These are phyloP conservation scores for Sphecodes monilicornis DNA, from an alignment of 2,888 invertebrate genomes.

Conservation along the genomic window DNA sequence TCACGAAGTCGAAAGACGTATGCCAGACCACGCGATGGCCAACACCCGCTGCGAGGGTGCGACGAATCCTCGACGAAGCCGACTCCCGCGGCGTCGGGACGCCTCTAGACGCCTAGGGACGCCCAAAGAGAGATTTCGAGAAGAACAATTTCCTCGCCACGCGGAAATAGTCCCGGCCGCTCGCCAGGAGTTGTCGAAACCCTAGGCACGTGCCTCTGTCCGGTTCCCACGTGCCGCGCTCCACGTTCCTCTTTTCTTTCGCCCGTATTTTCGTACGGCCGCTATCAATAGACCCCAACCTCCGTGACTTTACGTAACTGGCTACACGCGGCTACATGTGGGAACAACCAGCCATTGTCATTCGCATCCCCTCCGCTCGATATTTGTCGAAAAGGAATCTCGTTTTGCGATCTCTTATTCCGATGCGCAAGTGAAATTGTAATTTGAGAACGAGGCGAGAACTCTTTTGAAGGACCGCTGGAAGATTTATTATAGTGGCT, in stretches of 20 bases:
- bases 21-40: constrained; percentile 46
- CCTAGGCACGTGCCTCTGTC: constrained; percentile 78
- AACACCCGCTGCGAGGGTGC: constrained; percentile 68
- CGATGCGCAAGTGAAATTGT: constrained; percentile 13
- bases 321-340: constrained; percentile 59
- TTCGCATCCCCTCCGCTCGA: constrained; percentile 13
- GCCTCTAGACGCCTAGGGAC: neutral
- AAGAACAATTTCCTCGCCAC: constrained; percentile 79
- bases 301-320: constrained; percentile 52
- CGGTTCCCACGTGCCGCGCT: constrained; percentile 63
- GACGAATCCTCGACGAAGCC: constrained; percentile 62
- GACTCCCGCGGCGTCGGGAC: constrained; percentile 47
- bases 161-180: constrained; percentile 80
- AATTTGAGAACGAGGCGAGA: neutral
- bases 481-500: neutral
- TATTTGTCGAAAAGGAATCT: neutral
- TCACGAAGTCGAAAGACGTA: constrained; percentile 25
- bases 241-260: constrained; percentile 54
- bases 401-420: constrained; percentile 5
- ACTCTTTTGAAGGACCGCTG: neutral
- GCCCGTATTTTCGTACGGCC: constrained; percentile 68
- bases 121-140: constrained; percentile 12
- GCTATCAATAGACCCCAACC: constrained; percentile 67
- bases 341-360: constrained; percentile 47
- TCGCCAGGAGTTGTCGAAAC: constrained; percentile 76